Base-by-base conservation (phyloP, 2,113 vertebrate species). In the Butastur rufipennis region DNA sequence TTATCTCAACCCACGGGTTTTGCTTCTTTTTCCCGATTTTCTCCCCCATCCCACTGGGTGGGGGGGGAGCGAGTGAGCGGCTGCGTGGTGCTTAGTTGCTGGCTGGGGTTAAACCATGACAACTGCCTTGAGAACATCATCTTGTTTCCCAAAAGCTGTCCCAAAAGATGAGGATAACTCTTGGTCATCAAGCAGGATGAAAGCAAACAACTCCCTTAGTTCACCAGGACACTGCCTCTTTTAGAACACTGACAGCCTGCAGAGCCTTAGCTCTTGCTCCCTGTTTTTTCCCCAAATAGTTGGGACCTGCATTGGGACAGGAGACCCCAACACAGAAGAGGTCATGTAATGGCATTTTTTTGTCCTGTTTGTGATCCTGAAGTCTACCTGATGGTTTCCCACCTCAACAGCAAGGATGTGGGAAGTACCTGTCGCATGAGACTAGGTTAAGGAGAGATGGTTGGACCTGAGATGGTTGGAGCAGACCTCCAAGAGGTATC, bases 331-430 rank as follows among this genome's bases (percentile, higher is more conserved):
- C 0, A 3, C 5, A 65, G 34, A 45, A 50, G 13, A 38, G 16
- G 14, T 47, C 8, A n/a, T 0, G 8, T 68, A 15, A 53, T 0
- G 2, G 25, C 18, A 25, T 10, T 40, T 75, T 82, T 72, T 56
- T 2, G 8, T 34, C 10, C 58, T 22, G 6, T 50, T 13, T 56
- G 66, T 12, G 34, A 93, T 45, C 55, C 45, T 58, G 34, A 81
- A 62, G 45, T 58, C 43, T 48, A 73, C 21, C 16, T 53, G 36
- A 73, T 18, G 25, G 45, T 10, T 84, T 84, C 42, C 19, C 21
- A 73, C 7, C 36, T 21, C 36, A 16, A 52, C 45, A 40, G 59
- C 10, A 52, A 43, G 34, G 58, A 71, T 3, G 11, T 26, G 27
- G n/a, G 23, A 88, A 67, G 8, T 10, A 50, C 6, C 52, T 75